Conservation (phyloP, 2,113 vertebrate species). For the Cavia porcellus region DNA sequence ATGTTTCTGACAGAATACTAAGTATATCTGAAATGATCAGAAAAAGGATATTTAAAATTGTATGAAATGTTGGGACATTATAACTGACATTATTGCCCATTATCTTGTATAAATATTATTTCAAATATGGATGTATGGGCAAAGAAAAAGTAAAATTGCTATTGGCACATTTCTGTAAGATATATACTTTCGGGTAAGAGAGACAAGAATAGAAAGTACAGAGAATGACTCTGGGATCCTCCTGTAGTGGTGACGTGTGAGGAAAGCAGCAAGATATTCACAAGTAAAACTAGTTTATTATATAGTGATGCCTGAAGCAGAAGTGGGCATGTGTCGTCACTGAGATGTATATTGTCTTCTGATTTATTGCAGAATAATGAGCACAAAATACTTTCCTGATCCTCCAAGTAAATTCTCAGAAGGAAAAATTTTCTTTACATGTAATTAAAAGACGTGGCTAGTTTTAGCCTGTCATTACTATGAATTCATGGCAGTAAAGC, state of each 20-base stretch:
- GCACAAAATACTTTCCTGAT: background rate
- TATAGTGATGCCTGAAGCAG: background rate
- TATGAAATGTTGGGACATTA: constrained; percentile 7
- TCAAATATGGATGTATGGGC: background rate
- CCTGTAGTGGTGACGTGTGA: background rate
- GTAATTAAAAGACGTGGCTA: background rate
- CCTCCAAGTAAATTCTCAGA: constrained; percentile 19
- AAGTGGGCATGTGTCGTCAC: background rate
- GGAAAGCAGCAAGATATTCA: background rate
- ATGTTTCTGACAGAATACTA: background rate
- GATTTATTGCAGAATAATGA: constrained; percentile 19
- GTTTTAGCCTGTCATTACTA: background rate
- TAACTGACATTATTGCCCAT: background rate
- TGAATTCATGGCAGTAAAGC: background rate
- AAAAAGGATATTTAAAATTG: background rate
- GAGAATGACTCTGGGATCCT: background rate
- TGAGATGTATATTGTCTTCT: background rate
- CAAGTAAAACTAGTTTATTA: background rate
- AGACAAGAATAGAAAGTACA: background rate
- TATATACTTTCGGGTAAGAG: background rate
- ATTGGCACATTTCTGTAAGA: background rate
- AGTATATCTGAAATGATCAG: background rate
- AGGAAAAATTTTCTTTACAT: background rate
- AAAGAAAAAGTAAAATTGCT: constrained; percentile 38
- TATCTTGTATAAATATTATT: constrained; percentile 33